phyloP scores from a whole-genome alignment of 2,888 invertebrate genomes.

The Caenorhabditis japonica region DNA sequence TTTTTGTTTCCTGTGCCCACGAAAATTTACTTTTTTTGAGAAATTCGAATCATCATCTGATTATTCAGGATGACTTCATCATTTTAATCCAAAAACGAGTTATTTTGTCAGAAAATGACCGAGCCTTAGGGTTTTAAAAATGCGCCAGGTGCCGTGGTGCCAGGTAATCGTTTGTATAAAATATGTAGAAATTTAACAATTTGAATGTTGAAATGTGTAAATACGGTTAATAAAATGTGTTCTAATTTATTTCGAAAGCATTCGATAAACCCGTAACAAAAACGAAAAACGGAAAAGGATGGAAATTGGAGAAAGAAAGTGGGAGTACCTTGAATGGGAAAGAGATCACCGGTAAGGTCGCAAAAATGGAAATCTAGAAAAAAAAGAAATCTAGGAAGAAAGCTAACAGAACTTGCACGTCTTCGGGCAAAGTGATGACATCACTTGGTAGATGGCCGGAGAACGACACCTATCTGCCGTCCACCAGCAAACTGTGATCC shows the following conservation, averaged over 20 bases:
- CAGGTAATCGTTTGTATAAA: too few species aligned
- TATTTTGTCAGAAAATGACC: too few species aligned
- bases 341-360: conserved; percentile 33
- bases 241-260: conserved; percentile 37
- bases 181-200: conserved; percentile 1
- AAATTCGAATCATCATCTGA: too few species aligned
- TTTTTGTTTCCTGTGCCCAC: too few species aligned
- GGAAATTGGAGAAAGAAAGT: conserved; percentile 6
- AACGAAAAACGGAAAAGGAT: conserved; percentile 6
- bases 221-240: background rate
- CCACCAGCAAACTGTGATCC: conserved; percentile 77
- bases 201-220: conserved; percentile 1
- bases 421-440: conserved; percentile 74
- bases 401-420: conserved; percentile 74
- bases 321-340: conserved; percentile 39
- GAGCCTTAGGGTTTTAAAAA: too few species aligned
- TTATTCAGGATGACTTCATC: too few species aligned
- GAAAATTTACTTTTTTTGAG: too few species aligned
- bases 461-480: conserved; percentile 75
- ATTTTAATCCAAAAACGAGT: too few species aligned
- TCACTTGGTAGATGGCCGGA: conserved; percentile 74
- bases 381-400: conserved; percentile 1
- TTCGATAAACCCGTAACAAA: conserved; percentile 27
- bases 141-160: too few species aligned
- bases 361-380: conserved; percentile 23